Evolutionary conservation across 1,140 invertebrate genomes (phyloP).

Genomic region (Macrostomum lignano): DNA sequence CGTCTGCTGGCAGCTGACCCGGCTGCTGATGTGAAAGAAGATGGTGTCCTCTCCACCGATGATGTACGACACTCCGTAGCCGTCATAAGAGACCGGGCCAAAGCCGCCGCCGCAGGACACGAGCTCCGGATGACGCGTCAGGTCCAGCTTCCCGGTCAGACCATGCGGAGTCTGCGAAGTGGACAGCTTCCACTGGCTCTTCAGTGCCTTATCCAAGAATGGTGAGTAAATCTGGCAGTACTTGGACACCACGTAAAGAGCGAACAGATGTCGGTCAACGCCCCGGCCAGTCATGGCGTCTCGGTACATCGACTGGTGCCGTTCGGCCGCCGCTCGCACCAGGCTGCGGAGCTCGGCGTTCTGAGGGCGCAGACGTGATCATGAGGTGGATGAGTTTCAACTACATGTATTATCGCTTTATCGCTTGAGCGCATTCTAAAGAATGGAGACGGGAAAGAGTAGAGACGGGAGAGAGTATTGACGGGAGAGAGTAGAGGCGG

Average conservation of each 20-base stretch:
- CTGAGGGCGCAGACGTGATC: conserved; percentile 26
- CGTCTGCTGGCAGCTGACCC: conserved; percentile 23
- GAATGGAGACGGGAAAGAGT: too few relatives aligned
- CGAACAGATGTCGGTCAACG: conserved; percentile 84
- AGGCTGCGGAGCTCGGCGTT: conserved; percentile 39
- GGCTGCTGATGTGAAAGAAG: conserved; percentile 32
- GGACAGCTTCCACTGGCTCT: not conserved
- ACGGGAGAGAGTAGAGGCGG: not conserved
- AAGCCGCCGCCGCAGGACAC: conserved; percentile 31
- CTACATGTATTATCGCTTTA: not conserved
- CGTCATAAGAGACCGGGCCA: conserved; percentile 31
- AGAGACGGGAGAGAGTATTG: not conserved
- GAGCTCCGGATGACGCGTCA: too few relatives aligned
- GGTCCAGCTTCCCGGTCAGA: conserved; percentile 56
- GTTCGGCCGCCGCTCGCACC: conserved; percentile 41
- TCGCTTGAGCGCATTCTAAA: too few relatives aligned
- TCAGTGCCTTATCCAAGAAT: conserved; percentile 38
- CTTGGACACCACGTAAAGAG: conserved; percentile 82
- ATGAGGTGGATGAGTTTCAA: not conserved
- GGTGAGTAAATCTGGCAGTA: conserved; percentile 83
- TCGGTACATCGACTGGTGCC: conserved; percentile 59
- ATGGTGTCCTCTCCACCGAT: conserved; percentile 29
- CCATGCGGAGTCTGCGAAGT: conserved; percentile 52
- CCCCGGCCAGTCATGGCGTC: conserved; percentile 83
- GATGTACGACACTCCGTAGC: conserved; percentile 33